Evolutionary conservation across 2,888 invertebrate species (phyloP), one percentile per base, ranked within the genome.

Genomic region (Callyntrura sp.): DNA sequence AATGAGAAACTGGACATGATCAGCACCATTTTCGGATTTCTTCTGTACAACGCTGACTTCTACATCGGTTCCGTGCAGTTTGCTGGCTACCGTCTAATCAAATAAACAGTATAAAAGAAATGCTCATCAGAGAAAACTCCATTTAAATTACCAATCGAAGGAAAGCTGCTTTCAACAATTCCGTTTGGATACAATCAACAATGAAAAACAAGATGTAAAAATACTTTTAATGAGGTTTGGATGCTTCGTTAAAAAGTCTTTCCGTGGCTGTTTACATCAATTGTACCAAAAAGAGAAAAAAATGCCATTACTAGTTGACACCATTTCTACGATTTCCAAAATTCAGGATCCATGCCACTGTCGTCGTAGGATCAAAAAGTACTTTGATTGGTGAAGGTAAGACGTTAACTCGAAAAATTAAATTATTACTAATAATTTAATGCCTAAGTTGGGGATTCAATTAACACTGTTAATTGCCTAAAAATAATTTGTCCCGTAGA

Each of bases 1-100:
- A 94, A 98, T 98, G 88, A 98, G 96, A 94, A 98, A 99, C 95
- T 98, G 98, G 0, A 98, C 97, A 94, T 99, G 98, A 94, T 98
- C 98, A 91, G 97, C 97, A 94, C 97, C 97, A 55, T 85, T 88
- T 91, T 97, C 97, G 94, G 98, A 98, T 88, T 94, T 94, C 0
- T 97, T 97, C 95, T 98, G 97, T 92, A 98, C 95, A 90, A 99
- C 97, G 94, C 98, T 96, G 93, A 99, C 98, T 94, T 98, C 97
- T 23, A 99, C 98, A 94, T 99, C 98, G 0, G 98, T 98, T 93
- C 97, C 97, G 94, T 99, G 99, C 43, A 99, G 96, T 94, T 98
- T 97, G 94, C 97, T 97, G 60, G 99, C 98, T 45, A 99, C 98
- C 6, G 98, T 98, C 97, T 98, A 94, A 65, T 81, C 85, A 57